Base-by-base conservation (phyloP, 2,888 invertebrate genomes). In the Busseola fusca region DNA sequence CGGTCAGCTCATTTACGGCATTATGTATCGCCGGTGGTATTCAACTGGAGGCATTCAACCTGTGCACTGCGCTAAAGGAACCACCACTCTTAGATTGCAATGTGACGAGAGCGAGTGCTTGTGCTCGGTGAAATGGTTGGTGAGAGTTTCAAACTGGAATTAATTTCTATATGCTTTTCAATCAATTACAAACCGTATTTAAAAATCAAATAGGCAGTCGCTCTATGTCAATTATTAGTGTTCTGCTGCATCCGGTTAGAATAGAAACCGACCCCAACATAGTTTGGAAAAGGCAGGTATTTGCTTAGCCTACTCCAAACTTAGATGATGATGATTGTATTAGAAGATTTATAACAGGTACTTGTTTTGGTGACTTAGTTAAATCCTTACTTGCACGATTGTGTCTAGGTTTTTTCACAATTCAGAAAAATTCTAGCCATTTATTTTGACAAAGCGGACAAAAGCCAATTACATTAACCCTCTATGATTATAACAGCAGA, bases 1-100 rank as follows among this genome's bases (percentile, higher is more conserved):
- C 68, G 76, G 40, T n/a, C 66, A 34, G 50, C 60, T 68, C 76
- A 69, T 50, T 76, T 50, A 45, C 40, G 14, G 69, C 50, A 25
- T 58, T 12, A 30, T 63, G 54, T 56, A 56, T 14, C 48, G 25
- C 64, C 56, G 37, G 27, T 1, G 21, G 16, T n/a, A 42, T 42
- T 57, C 74, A 34, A 14, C 25, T 0, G 6, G 40, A 2, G 14
- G 30, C 40, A 64, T 58, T 74, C 50, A 58, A 18, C 37, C 42
- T 16, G 42, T 12, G 21, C 1, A 10, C 21, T 25, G 25, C 3
- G 2, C 16, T 21, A 3, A 16, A 27, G 21, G 18, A 14, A 7
- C n/a, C 16, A 12, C 27, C 42, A 60, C 18, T 48, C 40, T 56
- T 12, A 37, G 4, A 56, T n/a, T 30, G 40, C 59, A 50, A 21